Percentiles rank a stretch among this genome's conserved stretches.
phyloP scores from a whole-genome alignment of 1,140 invertebrate genomes.

The Caenorhabditis briggsae region DNA sequence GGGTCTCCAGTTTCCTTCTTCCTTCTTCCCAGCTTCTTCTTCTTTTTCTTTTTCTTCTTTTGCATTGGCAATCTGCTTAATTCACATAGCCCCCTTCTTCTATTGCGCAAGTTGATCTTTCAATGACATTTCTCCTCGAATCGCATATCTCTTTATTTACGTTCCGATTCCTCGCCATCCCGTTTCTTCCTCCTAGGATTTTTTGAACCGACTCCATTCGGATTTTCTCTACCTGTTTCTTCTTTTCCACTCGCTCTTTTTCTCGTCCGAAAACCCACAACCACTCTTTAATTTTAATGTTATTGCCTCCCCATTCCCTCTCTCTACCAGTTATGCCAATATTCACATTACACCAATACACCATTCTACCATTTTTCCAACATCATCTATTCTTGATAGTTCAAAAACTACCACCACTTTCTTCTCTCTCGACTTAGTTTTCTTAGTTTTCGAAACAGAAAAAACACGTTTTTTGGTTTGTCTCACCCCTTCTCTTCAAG shows the following conservation, averaged over 20 bases:
- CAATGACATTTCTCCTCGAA: conserved; percentile 49
- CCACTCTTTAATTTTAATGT: conserved; percentile 41
- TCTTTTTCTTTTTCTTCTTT: background rate
- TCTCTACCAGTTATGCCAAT: background rate
- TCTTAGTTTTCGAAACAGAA: conserved; percentile 18
- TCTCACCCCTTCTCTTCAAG: too few relatives aligned
- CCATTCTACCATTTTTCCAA: background rate
- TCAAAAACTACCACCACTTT: conserved; percentile 17
- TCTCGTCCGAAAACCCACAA: background rate
- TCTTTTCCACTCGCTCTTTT: background rate
- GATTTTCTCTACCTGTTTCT: background rate
- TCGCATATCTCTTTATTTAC: conserved; percentile 30
- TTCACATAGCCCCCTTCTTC: conserved; percentile 7
- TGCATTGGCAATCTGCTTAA: conserved; percentile 9
- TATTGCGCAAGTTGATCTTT: conserved; percentile 48
- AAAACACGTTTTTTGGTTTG: conserved; percentile 26
- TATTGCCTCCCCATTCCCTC: background rate
- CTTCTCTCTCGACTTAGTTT: background rate
- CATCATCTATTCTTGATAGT: background rate
- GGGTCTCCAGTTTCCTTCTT: conserved; percentile 8
- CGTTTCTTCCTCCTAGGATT: background rate
- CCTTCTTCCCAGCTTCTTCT: conserved; percentile 30
- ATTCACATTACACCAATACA: conserved; percentile 23
- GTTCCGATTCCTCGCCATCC: background rate
- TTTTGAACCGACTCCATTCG: background rate